These are phyloP conservation scores for Paralvinella palmiformis DNA, from an alignment of 1,140 invertebrate species.

Conservation along the genomic window DNA sequence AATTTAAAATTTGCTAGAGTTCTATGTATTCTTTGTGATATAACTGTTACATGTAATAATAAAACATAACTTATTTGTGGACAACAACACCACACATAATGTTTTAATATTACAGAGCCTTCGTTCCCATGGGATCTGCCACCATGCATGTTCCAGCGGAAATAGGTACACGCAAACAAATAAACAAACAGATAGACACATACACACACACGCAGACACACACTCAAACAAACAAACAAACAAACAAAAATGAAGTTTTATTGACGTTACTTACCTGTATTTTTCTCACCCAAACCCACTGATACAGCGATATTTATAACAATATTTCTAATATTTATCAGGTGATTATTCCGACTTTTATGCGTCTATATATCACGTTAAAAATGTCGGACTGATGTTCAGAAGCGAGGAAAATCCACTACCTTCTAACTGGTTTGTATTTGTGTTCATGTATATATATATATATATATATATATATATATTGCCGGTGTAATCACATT, in stretches of 20 bases:
- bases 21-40: too few relatives aligned
- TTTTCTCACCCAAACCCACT: too few relatives aligned
- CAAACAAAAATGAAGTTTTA: background rate
- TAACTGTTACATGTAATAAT: too few relatives aligned
- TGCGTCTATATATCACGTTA: slow-evolving; percentile 94
- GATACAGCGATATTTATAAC: too few relatives aligned
- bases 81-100: slow-evolving; percentile 21
- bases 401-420: slow-evolving; percentile 88
- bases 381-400: slow-evolving; percentile 96
- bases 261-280: background rate
- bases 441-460: too few relatives aligned
- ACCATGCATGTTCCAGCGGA: slow-evolving; percentile 85
- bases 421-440: slow-evolving; percentile 88
- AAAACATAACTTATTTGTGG: too few relatives aligned
- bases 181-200: too few relatives aligned
- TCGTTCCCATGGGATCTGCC: slow-evolving; percentile 68
- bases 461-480: too few relatives aligned
- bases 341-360: slow-evolving; percentile 98
- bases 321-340: too few relatives aligned
- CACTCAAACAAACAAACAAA: background rate
- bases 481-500: too few relatives aligned
- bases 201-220: too few relatives aligned
- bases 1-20: too few relatives aligned
- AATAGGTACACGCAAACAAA: slow-evolving; percentile 60
- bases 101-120: slow-evolving; percentile 57